Percentiles rank a stretch among this genome's conserved stretches.
These are phyloP conservation scores for Phymorhynchus buccinoides DNA, from an alignment of 1,140 invertebrate species.

Conservation along the genomic window DNA sequence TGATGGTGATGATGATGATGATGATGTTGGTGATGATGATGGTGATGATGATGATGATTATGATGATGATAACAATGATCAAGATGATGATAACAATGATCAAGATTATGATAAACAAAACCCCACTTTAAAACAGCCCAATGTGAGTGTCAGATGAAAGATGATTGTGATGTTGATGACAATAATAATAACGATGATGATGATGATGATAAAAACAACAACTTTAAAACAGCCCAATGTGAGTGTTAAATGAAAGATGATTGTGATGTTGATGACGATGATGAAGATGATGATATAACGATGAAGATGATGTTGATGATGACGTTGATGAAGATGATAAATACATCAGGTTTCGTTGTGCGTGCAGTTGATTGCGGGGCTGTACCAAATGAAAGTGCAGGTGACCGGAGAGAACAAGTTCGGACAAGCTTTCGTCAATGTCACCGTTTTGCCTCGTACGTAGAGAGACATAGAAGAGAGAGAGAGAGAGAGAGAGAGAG, in stretches of 20 bases:
- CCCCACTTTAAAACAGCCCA: too few relatives aligned
- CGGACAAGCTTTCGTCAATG: conserved; percentile 90
- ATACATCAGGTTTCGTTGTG: too few relatives aligned
- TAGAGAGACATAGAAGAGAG: conserved; percentile 43
- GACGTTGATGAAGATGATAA: too few relatives aligned
- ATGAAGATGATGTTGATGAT: not conserved
- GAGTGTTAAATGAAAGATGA: not conserved
- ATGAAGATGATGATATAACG: not conserved
- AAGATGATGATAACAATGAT: too few relatives aligned
- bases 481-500: conserved; percentile 20
- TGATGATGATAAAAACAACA: not conserved
- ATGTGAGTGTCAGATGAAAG: too few relatives aligned
- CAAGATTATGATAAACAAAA: not conserved
- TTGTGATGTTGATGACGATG: not conserved
- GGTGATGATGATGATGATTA: too few relatives aligned
- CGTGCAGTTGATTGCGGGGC: conserved; percentile 79
- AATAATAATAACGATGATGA: too few relatives aligned
- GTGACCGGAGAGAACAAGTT: conserved; percentile 83
- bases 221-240: too few relatives aligned
- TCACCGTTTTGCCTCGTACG: conserved; percentile 89
- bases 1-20: not conserved
- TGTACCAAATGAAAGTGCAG: conserved; percentile 90
- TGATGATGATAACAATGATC: not conserved
- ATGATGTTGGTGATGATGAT: not conserved
- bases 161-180: not conserved